These are phyloP conservation scores for Andrena praecox DNA, from an alignment of 2,888 invertebrate species.

Conservation along the genomic window DNA sequence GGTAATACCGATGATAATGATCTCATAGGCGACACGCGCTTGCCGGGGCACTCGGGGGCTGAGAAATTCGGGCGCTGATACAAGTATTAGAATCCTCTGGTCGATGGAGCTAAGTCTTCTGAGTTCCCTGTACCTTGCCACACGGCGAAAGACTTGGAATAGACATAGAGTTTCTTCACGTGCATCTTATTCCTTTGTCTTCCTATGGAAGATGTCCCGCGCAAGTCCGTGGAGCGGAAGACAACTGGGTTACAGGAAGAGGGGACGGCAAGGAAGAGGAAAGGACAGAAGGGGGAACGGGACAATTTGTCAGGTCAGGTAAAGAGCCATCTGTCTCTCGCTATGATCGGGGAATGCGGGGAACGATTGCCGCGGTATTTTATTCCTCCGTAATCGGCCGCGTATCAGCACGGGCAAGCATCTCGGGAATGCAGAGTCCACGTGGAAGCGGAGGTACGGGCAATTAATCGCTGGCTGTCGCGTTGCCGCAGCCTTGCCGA, in stretches of 20 bases:
- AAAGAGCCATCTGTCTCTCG: slow-evolving; percentile 68
- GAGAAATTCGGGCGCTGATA: slow-evolving; percentile 1
- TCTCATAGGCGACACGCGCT: slow-evolving; percentile 2
- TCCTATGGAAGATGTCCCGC: no score
- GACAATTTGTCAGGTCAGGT: slow-evolving; percentile 70
- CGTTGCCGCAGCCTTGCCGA: slow-evolving; percentile 11
- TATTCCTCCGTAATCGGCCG: slow-evolving; percentile 71
- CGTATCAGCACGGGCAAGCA: slow-evolving; percentile 64
- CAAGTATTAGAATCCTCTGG: neutral
- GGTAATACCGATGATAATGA: slow-evolving; percentile 34
- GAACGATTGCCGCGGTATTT: slow-evolving; percentile 71
- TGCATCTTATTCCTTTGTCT: no score
- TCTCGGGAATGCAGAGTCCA: slow-evolving; percentile 67
- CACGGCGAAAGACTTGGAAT: no score
- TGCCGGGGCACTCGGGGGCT: neutral
- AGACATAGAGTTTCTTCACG: no score
- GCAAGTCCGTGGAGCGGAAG: no score
- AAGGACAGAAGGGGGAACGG: slow-evolving; percentile 10
- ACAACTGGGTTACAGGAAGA: neutral
- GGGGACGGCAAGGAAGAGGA: neutral
- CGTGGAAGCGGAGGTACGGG: slow-evolving; percentile 60
- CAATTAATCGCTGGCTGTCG: slow-evolving; percentile 70
- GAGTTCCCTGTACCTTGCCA: no score
- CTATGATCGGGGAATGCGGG: slow-evolving; percentile 66
- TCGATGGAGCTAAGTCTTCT: neutral